Conservation (phyloP, 2,888 invertebrate genomes). For the Tribolium freemani region DNA sequence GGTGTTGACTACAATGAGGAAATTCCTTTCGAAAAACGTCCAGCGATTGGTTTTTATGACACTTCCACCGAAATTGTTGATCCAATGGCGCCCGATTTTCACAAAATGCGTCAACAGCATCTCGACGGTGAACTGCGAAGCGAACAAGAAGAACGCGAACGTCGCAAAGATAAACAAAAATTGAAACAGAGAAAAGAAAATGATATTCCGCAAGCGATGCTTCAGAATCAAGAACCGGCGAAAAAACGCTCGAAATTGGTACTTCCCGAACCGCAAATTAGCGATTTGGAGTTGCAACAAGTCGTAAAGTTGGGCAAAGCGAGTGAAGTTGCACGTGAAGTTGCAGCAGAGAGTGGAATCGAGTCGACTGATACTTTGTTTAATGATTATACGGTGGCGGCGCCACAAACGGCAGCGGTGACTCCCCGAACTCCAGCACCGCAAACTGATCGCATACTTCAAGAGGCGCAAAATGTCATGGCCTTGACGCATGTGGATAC, state of each 20-base stretch:
- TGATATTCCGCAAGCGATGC: conserved; percentile 92
- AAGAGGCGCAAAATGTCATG: conserved; percentile 99
- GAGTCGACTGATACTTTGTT: conserved; percentile 88
- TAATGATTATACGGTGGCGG: conserved; percentile 90
- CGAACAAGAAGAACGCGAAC: conserved; percentile 93
- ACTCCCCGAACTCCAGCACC: conserved; percentile 91
- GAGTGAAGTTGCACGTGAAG: conserved; percentile 91
- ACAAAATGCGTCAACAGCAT: conserved; percentile 90
- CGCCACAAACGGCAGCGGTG: conserved; percentile 74
- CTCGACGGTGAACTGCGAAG: conserved; percentile 92
- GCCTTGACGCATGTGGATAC: conserved; percentile 98
- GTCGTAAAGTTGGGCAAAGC: conserved; percentile 93
- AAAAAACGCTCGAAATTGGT: conserved; percentile 96
- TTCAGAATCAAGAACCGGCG: conserved; percentile 89
- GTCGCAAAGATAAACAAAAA: conserved; percentile 96
- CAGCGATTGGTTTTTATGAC: conserved; percentile 95
- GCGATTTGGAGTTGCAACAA: conserved; percentile 92
- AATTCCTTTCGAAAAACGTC: conserved; percentile 96
- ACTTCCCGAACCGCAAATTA: conserved; percentile 96
- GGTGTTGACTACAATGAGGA: conserved; percentile 98
- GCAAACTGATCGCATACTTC: conserved; percentile 84
- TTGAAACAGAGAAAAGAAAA: conserved; percentile 96
- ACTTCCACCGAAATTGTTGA: conserved; percentile 91
- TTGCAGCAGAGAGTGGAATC: conserved; percentile 82
- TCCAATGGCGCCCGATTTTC: conserved; percentile 91